A percentile compares a stretch with the other conserved stretches of the same genome.
Conservation (phyloP, 1,140 invertebrate species). For the Tetragonula clypearis region DNA sequence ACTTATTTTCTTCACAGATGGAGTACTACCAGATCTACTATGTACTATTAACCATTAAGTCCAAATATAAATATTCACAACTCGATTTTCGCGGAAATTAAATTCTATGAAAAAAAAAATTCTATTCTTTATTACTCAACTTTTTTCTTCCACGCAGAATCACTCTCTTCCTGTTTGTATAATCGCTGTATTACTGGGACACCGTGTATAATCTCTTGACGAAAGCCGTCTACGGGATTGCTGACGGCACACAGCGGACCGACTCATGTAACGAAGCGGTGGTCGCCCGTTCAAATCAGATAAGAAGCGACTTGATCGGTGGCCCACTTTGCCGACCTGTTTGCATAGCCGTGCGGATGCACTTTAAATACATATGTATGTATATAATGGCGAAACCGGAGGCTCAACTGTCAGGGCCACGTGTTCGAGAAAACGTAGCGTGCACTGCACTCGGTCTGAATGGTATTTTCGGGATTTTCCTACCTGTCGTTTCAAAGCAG, state of each 20-base stretch:
- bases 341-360: constrained; percentile 39
- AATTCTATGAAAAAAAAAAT: too few relatives aligned
- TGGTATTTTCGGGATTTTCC: neutral
- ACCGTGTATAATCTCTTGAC: too few relatives aligned
- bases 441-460: neutral
- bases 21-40: too few relatives aligned
- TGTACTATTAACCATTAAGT: too few relatives aligned
- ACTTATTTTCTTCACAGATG: too few relatives aligned
- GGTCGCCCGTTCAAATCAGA: constrained; percentile 58
- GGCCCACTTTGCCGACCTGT: constrained; percentile 46
- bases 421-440: constrained; percentile 12
- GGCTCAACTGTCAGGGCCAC: constrained; percentile 39
- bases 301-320: constrained; percentile 52
- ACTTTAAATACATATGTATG: constrained; percentile 35
- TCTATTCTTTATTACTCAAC: too few relatives aligned
- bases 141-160: too few relatives aligned
- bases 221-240: neutral
- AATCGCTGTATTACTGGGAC: too few relatives aligned
- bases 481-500: neutral
- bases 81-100: too few relatives aligned
- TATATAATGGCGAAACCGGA: constrained; percentile 34
- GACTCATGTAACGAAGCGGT: constrained; percentile 33
- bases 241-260: neutral
- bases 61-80: too few relatives aligned
- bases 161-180: too few relatives aligned